phyloP scores from a whole-genome alignment of 2,113 vertebrate genomes.

The Halichoeres trimaculatus region DNA sequence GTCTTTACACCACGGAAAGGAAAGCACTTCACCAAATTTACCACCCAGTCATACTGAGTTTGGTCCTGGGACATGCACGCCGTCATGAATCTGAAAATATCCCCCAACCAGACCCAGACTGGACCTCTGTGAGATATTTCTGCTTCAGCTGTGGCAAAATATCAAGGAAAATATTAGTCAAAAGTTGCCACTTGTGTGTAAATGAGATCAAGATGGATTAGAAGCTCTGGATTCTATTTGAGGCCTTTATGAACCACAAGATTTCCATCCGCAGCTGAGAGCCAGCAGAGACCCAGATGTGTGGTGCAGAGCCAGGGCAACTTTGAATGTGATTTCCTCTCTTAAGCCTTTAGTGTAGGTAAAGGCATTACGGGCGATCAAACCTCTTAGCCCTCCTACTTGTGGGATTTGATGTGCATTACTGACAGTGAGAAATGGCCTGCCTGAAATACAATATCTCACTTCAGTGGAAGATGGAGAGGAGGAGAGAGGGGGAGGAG shows the following conservation, averaged over 20 bases:
- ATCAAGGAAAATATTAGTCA: slow-evolving; percentile 83
- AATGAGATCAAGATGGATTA: slow-evolving; percentile 84
- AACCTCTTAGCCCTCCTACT: slow-evolving; percentile 79
- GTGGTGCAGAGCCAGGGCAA: slow-evolving; percentile 54
- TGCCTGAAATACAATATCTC: slow-evolving; percentile 83
- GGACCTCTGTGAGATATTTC: slow-evolving; percentile 51
- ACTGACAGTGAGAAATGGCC: slow-evolving; percentile 85
- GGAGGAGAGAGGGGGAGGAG: slow-evolving; percentile 13
- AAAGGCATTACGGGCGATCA: slow-evolving; percentile 80
- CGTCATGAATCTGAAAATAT: slow-evolving; percentile 69
- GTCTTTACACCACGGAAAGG: slow-evolving; percentile 72
- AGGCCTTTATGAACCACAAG: slow-evolving; percentile 64
- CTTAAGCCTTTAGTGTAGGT: slow-evolving; percentile 76
- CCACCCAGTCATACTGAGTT: slow-evolving; percentile 54
- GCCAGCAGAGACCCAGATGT: slow-evolving; percentile 71
- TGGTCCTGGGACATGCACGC: slow-evolving; percentile 28
- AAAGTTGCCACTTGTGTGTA: slow-evolving; percentile 76
- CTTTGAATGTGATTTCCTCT: slow-evolving; percentile 82
- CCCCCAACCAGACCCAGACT: slow-evolving; percentile 45
- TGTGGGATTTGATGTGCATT: slow-evolving; percentile 83
- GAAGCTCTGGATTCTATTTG: slow-evolving; percentile 76
- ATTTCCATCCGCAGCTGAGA: slow-evolving; percentile 71
- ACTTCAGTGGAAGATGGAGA: slow-evolving; percentile 68
- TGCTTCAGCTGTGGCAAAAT: slow-evolving; percentile 64
- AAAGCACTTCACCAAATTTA: slow-evolving; percentile 62